These are phyloP conservation scores for Eulithis prunata DNA, from an alignment of 2,888 invertebrate genomes.

Conservation along the genomic window DNA sequence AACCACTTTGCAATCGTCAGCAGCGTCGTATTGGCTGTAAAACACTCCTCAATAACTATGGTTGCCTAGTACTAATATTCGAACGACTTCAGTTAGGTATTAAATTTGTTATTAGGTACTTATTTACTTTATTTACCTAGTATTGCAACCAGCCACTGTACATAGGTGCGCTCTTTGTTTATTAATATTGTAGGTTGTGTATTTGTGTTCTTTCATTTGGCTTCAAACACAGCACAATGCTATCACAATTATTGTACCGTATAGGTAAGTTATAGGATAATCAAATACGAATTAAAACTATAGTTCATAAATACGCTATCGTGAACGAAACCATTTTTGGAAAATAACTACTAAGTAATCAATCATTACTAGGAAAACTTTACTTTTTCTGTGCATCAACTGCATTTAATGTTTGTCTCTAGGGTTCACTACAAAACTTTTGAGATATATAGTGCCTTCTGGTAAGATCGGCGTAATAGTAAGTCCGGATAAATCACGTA, in stretches of 20 bases:
- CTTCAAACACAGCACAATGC: background rate
- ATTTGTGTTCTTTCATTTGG: conserved; percentile 29
- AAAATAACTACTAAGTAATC: conserved; percentile 26
- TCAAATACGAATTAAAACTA: conserved; percentile 3
- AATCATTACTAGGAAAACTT: conserved; percentile 23
- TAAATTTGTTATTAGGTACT: conserved; percentile 42
- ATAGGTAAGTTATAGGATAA: background rate
- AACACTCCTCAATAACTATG: conserved; percentile 44
- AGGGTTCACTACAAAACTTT: conserved; percentile 28
- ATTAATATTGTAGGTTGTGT: conserved; percentile 19
- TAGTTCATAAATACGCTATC: conserved; percentile 1
- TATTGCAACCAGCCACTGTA: conserved; percentile 53
- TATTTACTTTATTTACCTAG: conserved; percentile 42
- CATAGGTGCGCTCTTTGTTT: conserved; percentile 42
- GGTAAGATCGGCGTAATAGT: too few relatives aligned
- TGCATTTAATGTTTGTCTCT: conserved; percentile 6
- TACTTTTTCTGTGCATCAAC: conserved; percentile 36
- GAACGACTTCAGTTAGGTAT: conserved; percentile 49
- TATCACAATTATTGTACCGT: background rate
- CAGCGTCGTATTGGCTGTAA: conserved; percentile 69
- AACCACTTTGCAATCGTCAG: conserved; percentile 72
- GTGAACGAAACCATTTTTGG: conserved; percentile 26
- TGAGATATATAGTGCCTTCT: too few relatives aligned
- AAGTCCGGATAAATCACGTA: too few relatives aligned
- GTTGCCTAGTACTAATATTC: conserved; percentile 47